Evolutionary conservation across 2,113 vertebrate genomes (phyloP), one percentile per base, ranked within the genome.

Genomic region (Heterotilapia buettikoferi): DNA sequence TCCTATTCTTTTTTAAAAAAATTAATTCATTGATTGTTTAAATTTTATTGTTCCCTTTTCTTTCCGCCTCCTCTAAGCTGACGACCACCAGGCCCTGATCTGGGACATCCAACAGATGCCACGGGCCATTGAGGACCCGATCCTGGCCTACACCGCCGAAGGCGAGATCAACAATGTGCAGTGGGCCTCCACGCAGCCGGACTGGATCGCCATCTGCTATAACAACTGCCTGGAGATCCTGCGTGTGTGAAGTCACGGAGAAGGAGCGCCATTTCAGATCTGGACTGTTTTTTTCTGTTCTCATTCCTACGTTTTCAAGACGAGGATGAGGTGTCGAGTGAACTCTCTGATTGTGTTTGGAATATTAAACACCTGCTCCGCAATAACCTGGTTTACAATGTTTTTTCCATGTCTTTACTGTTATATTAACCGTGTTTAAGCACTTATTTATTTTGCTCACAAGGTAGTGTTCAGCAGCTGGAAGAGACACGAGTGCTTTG

Each of bases 101-200:
- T 99, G 99, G 99, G 99, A 99, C 92, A 99, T 99, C 95, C 99
- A 99, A 96, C 99, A 99, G 90, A 99, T 99, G 99, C 99, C 99
- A 1, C 97, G 99, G 16, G 99, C 99, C 94, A 99, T 99, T 18
- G 98, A 99, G 95, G 99, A 99, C 92, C 99, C 99, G 6, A 99
- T 99, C 95, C 96, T 99, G 96, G 98, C 99, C 79, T 99, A 99
- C 95, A 99, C 99, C 6, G 98, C 98, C 0, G 99, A 99, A 90
- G 99, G 99, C 26, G 99, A 99, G 96, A 99, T 99, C 96, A 99
- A 99, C 97, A 99, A 99, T 66, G 99, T 99, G 93, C 99, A 99
- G 96, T 99, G 99, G 99, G 99, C 99, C 5, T 99, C 98, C 9
- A 99, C 99, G 33, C 99, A 99, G 96, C 99, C 99, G 3, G 99